Percentiles rank a stretch among this genome's conserved stretches.
phyloP scores from a whole-genome alignment of 1,140 invertebrate genomes.

The Caenorhabditis tropicalis region DNA sequence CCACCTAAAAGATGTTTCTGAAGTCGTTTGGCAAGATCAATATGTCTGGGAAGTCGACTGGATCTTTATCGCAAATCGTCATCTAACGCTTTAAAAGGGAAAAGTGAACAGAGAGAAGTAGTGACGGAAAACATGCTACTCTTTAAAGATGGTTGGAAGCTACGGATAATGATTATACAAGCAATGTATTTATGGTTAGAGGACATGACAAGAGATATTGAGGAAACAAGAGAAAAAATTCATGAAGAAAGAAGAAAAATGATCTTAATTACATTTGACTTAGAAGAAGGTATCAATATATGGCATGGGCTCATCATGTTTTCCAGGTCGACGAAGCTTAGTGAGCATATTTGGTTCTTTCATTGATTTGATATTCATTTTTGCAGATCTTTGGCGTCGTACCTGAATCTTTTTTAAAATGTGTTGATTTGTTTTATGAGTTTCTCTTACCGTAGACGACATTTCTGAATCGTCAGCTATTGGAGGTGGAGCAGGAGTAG shows the following conservation, averaged over 20 bases:
- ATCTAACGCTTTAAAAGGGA: not conserved
- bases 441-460: not conserved
- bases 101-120: not conserved
- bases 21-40: not conserved
- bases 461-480: not conserved
- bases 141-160: not conserved
- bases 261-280: not conserved
- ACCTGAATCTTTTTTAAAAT: not conserved
- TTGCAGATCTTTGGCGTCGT: constrained; percentile 8
- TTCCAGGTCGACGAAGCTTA: constrained; percentile 16
- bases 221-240: no score
- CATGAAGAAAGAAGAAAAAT: not conserved
- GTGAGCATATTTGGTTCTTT: not conserved
- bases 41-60: not conserved
- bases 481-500: not conserved
- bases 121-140: not conserved
- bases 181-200: not conserved
- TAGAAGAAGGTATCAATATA: not conserved
- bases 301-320: constrained; percentile 21
- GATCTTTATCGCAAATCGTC: not conserved
- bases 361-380: constrained; percentile 16
- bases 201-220: not conserved
- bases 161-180: not conserved
- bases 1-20: not conserved
- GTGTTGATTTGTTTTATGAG: not conserved